Evolutionary conservation across 1,140 invertebrate genomes (phyloP).

Genomic region (Temnothorax curvispinosus): DNA sequence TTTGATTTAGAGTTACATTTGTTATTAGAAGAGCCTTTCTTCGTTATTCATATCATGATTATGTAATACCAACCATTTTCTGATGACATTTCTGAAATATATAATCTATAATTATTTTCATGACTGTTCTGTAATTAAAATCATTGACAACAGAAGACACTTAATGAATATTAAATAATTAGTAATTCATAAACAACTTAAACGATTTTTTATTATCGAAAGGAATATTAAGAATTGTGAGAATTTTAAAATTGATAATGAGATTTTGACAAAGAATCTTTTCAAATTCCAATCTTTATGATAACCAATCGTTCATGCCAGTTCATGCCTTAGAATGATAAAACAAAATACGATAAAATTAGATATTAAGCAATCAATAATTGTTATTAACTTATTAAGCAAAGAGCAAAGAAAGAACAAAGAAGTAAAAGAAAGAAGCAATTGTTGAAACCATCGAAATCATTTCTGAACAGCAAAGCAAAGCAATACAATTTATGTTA

Average conservation of each 20-base stretch:
- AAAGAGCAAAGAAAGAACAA: not conserved
- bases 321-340: not conserved
- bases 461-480: not conserved
- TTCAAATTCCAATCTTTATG: not conserved
- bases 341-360: not conserved
- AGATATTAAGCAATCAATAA: not conserved
- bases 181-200: not conserved
- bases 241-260: not conserved
- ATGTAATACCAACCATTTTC: not conserved
- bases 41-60: conserved; percentile 40
- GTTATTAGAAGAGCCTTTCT: conserved; percentile 59
- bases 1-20: conserved; percentile 56
- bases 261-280: conserved; percentile 7
- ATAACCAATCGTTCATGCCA: not conserved
- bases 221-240: not conserved
- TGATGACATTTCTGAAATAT: not conserved
- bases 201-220: not conserved
- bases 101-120: not conserved
- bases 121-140: not conserved
- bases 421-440: not conserved
- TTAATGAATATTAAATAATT: not conserved
- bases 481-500: not conserved
- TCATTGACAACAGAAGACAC: not conserved
- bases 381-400: not conserved
- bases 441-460: not conserved